Conservation (phyloP, 2,113 vertebrate species). For the Callopanchax toddi region DNA sequence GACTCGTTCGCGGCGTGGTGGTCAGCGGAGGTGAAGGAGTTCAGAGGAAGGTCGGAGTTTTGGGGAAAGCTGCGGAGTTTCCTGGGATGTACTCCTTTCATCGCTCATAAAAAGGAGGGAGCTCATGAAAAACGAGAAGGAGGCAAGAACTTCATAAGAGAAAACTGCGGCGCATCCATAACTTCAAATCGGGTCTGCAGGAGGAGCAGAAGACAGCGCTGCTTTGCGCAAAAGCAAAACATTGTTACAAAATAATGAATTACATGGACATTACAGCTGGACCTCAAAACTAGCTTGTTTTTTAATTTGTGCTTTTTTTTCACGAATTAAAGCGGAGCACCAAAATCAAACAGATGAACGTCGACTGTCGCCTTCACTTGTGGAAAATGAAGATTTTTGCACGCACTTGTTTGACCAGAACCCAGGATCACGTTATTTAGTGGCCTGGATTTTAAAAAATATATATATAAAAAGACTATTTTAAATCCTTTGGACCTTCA, state of each 20-base stretch:
- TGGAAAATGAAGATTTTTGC: constrained; percentile 76
- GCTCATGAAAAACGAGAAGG: constrained; percentile 38
- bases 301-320: constrained; percentile 21
- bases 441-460: constrained; percentile 27
- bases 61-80: constrained; percentile 63
- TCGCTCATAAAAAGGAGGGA: constrained; percentile 45
- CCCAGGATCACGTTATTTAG: constrained; percentile 77
- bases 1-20: constrained; percentile 59
- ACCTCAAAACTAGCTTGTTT: constrained; percentile 44
- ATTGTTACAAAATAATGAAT: constrained; percentile 18
- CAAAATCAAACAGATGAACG: constrained; percentile 65
- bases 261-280: constrained; percentile 47
- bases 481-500: background rate
- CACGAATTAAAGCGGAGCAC: constrained; percentile 7
- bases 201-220: constrained; percentile 14
- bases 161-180: constrained; percentile 25
- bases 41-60: constrained; percentile 76
- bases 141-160: constrained; percentile 25
- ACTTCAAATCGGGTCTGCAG: constrained; percentile 32
- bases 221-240: background rate
- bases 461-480: background rate
- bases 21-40: constrained; percentile 72
- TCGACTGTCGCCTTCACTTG: constrained; percentile 62
- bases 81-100: constrained; percentile 65
- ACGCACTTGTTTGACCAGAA: constrained; percentile 66